Evolutionary conservation across 2,113 vertebrate genomes (phyloP), one percentile per base, ranked within the genome.

Genomic region (Leucoraja erinaceus): DNA sequence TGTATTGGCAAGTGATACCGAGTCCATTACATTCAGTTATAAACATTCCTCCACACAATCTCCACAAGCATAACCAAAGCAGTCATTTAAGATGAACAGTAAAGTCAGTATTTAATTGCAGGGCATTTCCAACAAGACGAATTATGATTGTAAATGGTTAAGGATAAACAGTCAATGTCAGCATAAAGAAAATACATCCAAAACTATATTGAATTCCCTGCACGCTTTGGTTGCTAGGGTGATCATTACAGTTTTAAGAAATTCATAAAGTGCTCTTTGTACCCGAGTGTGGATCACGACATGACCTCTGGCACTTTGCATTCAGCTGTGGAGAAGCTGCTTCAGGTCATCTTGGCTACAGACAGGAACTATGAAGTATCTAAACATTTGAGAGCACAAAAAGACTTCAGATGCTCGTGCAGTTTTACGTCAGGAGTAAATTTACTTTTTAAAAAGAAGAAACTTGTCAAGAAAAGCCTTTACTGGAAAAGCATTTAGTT

Each of bases 181-280:
- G 83, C 83, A 63, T 31, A 33, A 88, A 63, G 83, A 88, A 77
- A 77, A 31, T 31, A 88, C 28, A 88, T 31, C n/a, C 83, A 88
- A 63, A 63, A 63, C 59, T 16, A 61, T 6, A 88, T 88, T n/a
- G 14, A 88, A 31, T 88, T 88, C 83, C 59, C 83, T 66, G 28
- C 83, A 63, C 63, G 83, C 59, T 61, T 63, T 88, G 61, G 83
- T 88, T 88, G 83, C 83, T 31, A 18, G 59, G 83, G 28, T 31
- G 59, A 63, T 31, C 83, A 63, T 63, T 18, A 63, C 56, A 63
- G 59, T 63, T 88, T 88, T 63, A 84, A 84, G 59, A 83, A 84
- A 61, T 59, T 84, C 11, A 84, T 88, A 63, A 88, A 88, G 83
- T 88, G 59, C 83, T 88, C 83, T 88, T 63, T 88, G 83, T 88